Conservation (phyloP, 2,888 invertebrate genomes). For the Crematogaster levior region DNA sequence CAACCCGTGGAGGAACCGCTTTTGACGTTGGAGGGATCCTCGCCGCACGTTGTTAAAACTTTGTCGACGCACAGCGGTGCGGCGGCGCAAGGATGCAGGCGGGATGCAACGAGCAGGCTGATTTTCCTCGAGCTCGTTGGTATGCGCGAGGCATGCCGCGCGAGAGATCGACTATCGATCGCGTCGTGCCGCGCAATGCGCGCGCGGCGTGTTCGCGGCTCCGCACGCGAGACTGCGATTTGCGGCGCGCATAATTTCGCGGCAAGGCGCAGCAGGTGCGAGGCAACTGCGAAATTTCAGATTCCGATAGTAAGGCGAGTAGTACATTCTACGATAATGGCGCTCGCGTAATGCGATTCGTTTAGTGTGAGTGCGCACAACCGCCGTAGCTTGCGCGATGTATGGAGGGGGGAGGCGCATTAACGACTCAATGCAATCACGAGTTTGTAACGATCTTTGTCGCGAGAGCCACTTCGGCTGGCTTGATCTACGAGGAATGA, state of each 20-base stretch:
- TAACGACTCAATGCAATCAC: constrained; percentile 44
- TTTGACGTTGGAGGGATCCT: constrained; percentile 58
- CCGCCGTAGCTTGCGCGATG: constrained; percentile 7
- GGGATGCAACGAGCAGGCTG: constrained; percentile 46
- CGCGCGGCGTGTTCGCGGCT: constrained; percentile 40
- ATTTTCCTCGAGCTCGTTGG: constrained; percentile 70
- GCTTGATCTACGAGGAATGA: constrained; percentile 4
- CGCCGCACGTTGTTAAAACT: constrained; percentile 63
- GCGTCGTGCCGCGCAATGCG: constrained; percentile 39
- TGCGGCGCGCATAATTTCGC: constrained; percentile 73
- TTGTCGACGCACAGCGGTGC: constrained; percentile 53
- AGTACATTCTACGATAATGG: constrained; percentile 67
- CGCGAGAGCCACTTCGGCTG: neutral
- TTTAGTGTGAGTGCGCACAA: constrained; percentile 50
- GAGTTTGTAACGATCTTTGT: constrained; percentile 47
- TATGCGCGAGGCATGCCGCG: constrained; percentile 67
- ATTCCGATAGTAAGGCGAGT: constrained; percentile 70
- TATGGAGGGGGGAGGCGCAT: neutral
- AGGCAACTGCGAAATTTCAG: constrained; percentile 73
- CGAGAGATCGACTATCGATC: constrained; percentile 75
- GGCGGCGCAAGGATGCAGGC: constrained; percentile 10
- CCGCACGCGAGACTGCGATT: constrained; percentile 71
- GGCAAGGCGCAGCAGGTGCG: constrained; percentile 69
- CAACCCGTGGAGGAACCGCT: constrained; percentile 47
- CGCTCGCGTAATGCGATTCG: constrained; percentile 70